Evolutionary conservation across 1,140 invertebrate species (phyloP), one percentile per base, ranked within the genome.

Genomic region (Portunus trituberculatus): DNA sequence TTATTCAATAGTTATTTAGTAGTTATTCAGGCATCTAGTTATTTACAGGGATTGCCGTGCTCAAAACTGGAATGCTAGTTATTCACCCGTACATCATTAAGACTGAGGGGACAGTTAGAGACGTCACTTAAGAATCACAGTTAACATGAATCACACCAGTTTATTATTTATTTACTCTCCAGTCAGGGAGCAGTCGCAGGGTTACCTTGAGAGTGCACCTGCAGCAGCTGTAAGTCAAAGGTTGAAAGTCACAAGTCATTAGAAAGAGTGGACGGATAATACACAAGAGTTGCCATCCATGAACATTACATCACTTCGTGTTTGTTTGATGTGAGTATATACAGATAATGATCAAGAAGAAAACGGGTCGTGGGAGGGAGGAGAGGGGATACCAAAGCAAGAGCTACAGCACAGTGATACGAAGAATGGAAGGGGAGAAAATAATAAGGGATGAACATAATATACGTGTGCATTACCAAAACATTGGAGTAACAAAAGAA

Each of bases 111-210:
- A 76, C 67, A 2, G 67, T 76, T 76, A 76, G 67, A 76, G 20
- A 76, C 67, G 67, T 76, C 6, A 76, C 2, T 20, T 76, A 76
- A 20, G 67, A 20, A 76, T 76, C 67, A 76, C 67, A n/a, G 67
- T 76, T 76, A 76, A 76, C 67, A 76, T 76, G 67, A 20, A n/a
- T 76, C 67, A 76, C 67, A 76, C 67, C 67, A 76, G 52, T 76
- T 76, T 76, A 76, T 76, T 76, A 20, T 76, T 20, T 7, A n/a
- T 76, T 76, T 76, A 76, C n/a, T 76, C 10, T 76, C 67, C 20
- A n/a, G 67, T 76, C 67, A 76, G 67, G 67, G 67, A n/a, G n/a
- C 0, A 76, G 67, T 76, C 67, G n/a, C 67, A 76, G n/a, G 67
- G 20, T n/a, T n/a, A 76, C n/a, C 67, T 76, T 20, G 12, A 76